These are phyloP conservation scores for Acleris holmiana DNA, from an alignment of 2,888 invertebrate genomes.

Conservation along the genomic window DNA sequence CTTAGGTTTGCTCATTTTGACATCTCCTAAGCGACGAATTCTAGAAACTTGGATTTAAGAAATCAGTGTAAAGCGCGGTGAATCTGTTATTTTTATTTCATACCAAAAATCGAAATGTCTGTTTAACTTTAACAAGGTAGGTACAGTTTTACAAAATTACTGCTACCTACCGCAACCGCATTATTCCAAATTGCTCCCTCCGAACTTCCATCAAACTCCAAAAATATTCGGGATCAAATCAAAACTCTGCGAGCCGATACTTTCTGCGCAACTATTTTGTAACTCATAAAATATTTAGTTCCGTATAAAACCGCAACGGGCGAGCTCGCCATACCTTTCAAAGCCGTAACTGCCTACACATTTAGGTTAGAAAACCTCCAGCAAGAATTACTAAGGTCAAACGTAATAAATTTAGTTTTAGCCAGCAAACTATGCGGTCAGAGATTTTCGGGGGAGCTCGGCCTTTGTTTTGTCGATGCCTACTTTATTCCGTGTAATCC, in stretches of 20 bases:
- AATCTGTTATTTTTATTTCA: no score
- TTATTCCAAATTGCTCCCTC: conserved; percentile 6
- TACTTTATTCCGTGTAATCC: conserved; percentile 81
- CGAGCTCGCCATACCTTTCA: conserved; percentile 70
- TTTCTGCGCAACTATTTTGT: conserved; percentile 71
- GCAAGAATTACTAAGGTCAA: conserved; percentile 82
- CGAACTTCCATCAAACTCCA: conserved; percentile 21
- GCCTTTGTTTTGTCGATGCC: conserved; percentile 81
- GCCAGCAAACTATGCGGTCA: conserved; percentile 78
- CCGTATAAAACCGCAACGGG: conserved; percentile 73
- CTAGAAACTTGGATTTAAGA: no score
- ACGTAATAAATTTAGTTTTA: conserved; percentile 83
- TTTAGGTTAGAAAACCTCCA: conserved; percentile 76
- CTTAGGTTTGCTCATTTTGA: no score
- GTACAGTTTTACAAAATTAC: neutral
- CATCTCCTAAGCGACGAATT: no score
- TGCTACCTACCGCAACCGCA: neutral
- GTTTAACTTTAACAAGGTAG: neutral
- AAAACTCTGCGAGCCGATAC: conserved; percentile 52
- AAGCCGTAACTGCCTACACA: conserved; percentile 74
- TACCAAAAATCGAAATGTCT: neutral
- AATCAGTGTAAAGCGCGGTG: no score
- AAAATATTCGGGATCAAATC: conserved; percentile 51
- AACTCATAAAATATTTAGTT: conserved; percentile 80
- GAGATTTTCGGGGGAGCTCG: conserved; percentile 72